Percentiles rank a stretch among this genome's conserved stretches.
Evolutionary conservation across 2,888 invertebrate genomes (phyloP).

Genomic region (Sinopyrophorus schimmeli): DNA sequence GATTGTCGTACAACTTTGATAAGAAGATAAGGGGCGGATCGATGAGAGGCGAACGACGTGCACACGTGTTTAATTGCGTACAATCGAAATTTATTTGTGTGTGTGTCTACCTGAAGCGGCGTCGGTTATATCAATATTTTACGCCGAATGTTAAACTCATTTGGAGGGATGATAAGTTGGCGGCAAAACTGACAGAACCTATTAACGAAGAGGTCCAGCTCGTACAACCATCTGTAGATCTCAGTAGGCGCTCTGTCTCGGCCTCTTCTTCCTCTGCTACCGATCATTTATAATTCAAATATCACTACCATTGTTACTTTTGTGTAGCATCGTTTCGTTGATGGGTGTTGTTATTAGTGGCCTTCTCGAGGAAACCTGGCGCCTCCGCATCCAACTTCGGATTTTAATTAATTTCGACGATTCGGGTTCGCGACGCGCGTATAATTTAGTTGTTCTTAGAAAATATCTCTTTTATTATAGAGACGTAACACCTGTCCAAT

Average conservation of each 20-base stretch:
- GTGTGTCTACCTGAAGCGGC: constrained; percentile 6
- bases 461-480: too few species aligned
- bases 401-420: too few species aligned
- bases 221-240: constrained; percentile 42
- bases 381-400: too few species aligned
- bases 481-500: too few species aligned
- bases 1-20: constrained; percentile 8
- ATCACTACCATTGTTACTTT: constrained; percentile 44
- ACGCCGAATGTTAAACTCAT: constrained; percentile 42
- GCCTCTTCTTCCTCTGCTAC: constrained; percentile 41
- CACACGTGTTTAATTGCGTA: constrained; percentile 15
- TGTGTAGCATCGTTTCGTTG: constrained; percentile 14
- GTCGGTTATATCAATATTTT: constrained; percentile 43
- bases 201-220: constrained; percentile 46
- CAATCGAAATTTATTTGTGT: constrained; percentile 1
- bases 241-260: constrained; percentile 36
- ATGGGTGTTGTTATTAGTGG: constrained; percentile 25
- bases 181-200: constrained; percentile 49
- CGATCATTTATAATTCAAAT: constrained; percentile 51
- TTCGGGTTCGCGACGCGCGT: too few species aligned
- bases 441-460: too few species aligned
- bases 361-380: too few species aligned
- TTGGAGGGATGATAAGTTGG: constrained; percentile 44
- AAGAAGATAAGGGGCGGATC: constrained; percentile 22
- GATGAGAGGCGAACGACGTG: too few species aligned